These are phyloP conservation scores for Nomada ruficornis DNA, from an alignment of 2,888 invertebrate species.

Conservation along the genomic window DNA sequence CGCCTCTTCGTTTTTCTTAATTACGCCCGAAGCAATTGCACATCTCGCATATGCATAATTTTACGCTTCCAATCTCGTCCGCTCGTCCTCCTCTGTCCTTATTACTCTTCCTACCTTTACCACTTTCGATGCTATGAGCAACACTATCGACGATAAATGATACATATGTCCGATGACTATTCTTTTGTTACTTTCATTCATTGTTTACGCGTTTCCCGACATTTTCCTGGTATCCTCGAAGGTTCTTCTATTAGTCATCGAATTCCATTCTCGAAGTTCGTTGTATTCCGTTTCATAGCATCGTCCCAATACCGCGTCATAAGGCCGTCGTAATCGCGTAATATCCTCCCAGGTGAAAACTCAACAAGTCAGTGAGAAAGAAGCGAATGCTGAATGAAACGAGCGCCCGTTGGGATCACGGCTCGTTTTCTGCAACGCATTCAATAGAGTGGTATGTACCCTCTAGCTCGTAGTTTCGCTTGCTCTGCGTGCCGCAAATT, in stretches of 20 bases:
- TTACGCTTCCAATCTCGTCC: neutral
- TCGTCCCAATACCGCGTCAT: conserved; percentile 5
- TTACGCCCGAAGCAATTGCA: conserved; percentile 43
- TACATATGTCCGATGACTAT: too few species aligned
- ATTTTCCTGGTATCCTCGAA: neutral
- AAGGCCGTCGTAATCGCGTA: conserved; percentile 50
- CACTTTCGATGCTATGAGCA: neutral
- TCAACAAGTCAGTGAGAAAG: conserved; percentile 54
- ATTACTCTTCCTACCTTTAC: neutral
- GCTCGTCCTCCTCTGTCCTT: conserved; percentile 26
- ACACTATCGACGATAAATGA: neutral
- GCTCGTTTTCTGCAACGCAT: conserved; percentile 68
- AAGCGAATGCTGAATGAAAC: conserved; percentile 64
- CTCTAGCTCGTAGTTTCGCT: conserved; percentile 30
- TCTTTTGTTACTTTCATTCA: neutral
- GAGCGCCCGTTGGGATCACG: conserved; percentile 62
- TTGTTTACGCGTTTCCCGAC: neutral
- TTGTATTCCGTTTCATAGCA: conserved; percentile 29
- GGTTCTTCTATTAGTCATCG: conserved; percentile 27
- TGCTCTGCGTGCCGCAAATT: conserved; percentile 25
- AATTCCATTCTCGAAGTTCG: conserved; percentile 19
- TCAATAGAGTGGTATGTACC: conserved; percentile 46
- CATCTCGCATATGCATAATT: conserved; percentile 28
- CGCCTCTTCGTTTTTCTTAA: conserved; percentile 55
- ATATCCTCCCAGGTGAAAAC: conserved; percentile 51